Evolutionary conservation across 2,888 invertebrate genomes (phyloP).

Genomic region (Papilio gigon): DNA sequence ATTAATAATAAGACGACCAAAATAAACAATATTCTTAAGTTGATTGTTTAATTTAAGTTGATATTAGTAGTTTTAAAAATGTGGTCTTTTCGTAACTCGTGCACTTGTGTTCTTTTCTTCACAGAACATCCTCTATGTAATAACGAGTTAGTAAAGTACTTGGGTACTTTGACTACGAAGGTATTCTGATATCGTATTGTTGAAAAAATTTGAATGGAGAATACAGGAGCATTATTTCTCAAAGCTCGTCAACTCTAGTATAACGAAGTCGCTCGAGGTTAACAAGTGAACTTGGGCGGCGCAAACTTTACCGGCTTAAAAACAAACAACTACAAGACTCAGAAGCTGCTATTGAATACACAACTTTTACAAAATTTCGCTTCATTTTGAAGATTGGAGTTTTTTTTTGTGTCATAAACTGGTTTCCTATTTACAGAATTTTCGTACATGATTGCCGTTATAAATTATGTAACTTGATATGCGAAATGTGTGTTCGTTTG

Average conservation of each 20-base stretch:
- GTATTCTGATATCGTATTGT: not conserved
- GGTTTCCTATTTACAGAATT: not conserved
- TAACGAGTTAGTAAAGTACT: not conserved
- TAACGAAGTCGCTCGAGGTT: constrained; percentile 19
- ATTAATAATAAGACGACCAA: no score
- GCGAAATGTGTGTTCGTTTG: no score
- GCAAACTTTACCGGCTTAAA: constrained; percentile 20
- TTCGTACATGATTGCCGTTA: not conserved
- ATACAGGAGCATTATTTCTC: constrained; percentile 12
- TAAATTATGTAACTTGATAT: no score
- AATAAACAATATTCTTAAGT: no score
- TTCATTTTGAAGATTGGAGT: constrained; percentile 3
- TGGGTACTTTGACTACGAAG: not conserved
- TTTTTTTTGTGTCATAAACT: not conserved
- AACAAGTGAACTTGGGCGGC: constrained; percentile 23
- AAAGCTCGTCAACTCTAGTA: constrained; percentile 13
- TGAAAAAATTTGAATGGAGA: not conserved
- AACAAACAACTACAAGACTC: constrained; percentile 18
- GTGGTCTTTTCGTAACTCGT: no score
- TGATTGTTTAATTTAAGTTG: no score
- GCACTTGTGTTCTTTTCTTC: no score
- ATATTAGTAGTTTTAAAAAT: no score
- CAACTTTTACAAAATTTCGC: constrained; percentile 18
- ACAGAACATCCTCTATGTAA: not conserved
- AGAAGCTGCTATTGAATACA: constrained; percentile 22